These are phyloP conservation scores for Melanotaenia parkinsoni DNA, from an alignment of 2,797 vertebrate genomes.

Conservation along the genomic window DNA sequence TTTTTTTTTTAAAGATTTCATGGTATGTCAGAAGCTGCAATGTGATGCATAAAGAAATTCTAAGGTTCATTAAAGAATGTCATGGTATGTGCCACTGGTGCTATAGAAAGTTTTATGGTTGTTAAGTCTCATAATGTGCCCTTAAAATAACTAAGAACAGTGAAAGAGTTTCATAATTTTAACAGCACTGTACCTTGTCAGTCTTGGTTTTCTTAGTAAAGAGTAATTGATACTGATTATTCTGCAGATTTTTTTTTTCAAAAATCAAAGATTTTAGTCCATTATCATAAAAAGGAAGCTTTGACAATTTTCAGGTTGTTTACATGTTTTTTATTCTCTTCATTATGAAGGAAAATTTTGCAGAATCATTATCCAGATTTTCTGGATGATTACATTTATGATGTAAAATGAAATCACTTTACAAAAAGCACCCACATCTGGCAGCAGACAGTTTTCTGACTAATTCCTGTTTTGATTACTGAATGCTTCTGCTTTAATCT, in stretches of 20 bases:
- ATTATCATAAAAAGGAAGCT: background rate
- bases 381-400: background rate
- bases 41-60: constrained; percentile 23
- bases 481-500: constrained; percentile 13
- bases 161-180: background rate
- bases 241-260: background rate
- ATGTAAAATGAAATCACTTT: constrained; percentile 4
- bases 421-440: background rate
- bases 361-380: background rate
- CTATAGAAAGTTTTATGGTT: constrained; percentile 21
- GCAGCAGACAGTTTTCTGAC: no score
- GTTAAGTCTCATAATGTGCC: background rate
- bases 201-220: background rate
- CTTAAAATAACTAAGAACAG: background rate
- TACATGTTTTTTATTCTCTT: no score
- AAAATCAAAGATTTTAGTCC: background rate
- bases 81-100: constrained; percentile 3
- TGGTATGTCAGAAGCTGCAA: constrained; percentile 20
- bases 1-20: constrained; percentile 31
- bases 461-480: constrained; percentile 2
- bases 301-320: no score
- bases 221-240: background rate
- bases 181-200: background rate
- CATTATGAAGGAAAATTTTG: no score
- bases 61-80: constrained; percentile 27